A percentile compares a stretch with the other conserved stretches of the same genome.
Conservation (phyloP, 2,113 vertebrate genomes). For the Myotis yumanensis region DNA sequence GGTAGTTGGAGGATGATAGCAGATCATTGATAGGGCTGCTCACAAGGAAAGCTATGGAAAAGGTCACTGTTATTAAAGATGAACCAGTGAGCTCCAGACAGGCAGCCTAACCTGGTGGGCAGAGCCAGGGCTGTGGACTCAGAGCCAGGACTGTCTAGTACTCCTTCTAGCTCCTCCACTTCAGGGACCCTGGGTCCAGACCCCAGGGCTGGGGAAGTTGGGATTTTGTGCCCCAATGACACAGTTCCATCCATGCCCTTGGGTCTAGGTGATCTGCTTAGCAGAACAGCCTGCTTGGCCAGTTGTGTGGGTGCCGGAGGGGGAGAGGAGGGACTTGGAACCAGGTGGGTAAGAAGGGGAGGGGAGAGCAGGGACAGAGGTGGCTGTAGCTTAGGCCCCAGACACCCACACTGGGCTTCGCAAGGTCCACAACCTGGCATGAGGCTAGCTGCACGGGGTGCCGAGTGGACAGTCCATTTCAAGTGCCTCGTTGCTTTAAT, state of each 20-base stretch:
- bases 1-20: background rate
- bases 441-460: background rate
- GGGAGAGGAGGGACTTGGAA: background rate
- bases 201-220: background rate
- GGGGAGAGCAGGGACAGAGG: background rate
- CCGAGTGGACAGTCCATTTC: background rate
- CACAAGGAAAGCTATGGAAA: background rate
- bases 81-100: background rate
- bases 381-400: background rate
- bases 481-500: background rate
- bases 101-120: background rate
- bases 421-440: background rate
- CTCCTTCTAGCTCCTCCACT: background rate
- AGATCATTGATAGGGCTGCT: background rate
- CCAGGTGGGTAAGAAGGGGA: background rate
- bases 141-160: too few species aligned
- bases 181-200: background rate
- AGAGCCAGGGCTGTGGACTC: background rate
- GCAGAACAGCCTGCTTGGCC: background rate
- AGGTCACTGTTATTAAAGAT: background rate
- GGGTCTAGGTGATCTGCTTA: slow-evolving; percentile 49
- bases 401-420: background rate
- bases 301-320: background rate
- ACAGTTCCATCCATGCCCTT: background rate
- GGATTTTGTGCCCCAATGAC: background rate